phyloP scores from a whole-genome alignment of 2,797 vertebrate genomes.

The Tokudaia muenninki region DNA sequence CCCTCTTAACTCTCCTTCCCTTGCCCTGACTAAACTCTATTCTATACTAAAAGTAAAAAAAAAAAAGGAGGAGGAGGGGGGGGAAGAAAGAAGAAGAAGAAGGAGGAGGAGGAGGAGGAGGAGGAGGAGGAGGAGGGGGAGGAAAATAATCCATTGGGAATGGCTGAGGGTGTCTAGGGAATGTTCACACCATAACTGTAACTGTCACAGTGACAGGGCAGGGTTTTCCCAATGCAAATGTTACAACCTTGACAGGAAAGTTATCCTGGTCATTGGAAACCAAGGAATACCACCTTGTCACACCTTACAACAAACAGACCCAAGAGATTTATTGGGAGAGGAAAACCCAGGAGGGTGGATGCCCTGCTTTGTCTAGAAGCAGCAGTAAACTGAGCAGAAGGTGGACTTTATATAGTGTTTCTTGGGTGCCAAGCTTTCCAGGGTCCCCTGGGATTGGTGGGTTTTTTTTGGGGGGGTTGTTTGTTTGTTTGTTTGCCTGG shows the following conservation, averaged over 20 bases:
- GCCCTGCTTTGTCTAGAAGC: background rate
- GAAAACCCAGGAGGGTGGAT: background rate
- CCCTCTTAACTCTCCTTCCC: too few species aligned
- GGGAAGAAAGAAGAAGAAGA: too few species aligned
- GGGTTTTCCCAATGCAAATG: background rate
- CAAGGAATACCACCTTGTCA: background rate
- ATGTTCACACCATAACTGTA: background rate
- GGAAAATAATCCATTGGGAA: background rate
- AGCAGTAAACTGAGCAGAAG: background rate
- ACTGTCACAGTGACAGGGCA: background rate
- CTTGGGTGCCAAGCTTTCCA: background rate
- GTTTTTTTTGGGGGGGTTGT: background rate
- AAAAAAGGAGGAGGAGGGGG: accelerated
- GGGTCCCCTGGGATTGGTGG: background rate
- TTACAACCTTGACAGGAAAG: too few species aligned
- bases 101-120: too few species aligned
- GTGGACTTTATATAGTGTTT: background rate
- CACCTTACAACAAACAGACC: too few species aligned
- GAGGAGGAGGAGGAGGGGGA: too few species aligned
- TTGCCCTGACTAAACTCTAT: too few species aligned
- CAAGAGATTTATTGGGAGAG: background rate
- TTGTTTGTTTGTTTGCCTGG: too few species aligned
- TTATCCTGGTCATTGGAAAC: background rate
- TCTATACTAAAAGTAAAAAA: too few species aligned
- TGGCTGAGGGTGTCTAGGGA: background rate